Base-by-base conservation (phyloP, 2,113 vertebrate genomes). In the Chloropsis cyanopogon region DNA sequence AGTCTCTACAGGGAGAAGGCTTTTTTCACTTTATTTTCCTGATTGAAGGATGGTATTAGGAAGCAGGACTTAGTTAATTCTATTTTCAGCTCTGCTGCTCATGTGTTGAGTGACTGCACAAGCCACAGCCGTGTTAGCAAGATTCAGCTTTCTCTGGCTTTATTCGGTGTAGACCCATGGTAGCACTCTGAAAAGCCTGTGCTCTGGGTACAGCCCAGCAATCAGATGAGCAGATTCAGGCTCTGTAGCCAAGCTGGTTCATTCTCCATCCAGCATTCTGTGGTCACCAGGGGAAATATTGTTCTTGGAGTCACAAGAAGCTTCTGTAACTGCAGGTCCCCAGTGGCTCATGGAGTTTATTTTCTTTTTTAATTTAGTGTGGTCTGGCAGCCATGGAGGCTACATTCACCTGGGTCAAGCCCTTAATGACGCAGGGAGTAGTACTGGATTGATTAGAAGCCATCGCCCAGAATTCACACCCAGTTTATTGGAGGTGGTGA, bases 401-500 rank as follows among this genome's bases (percentile, higher is more conserved):
- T 75, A n/a, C 72, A 68, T 95, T 89, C 80, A 79, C 88, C 64
- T 63, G 15, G 39, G 61, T 93, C 84, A 83, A 63, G 47, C 29
- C 82, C 82, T 70, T 86, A 90, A 86, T 88, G 78, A 83, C n/a
- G 70, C 50, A 59, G 78, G 37, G 73, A 72, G 49, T 64, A 92
- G 77, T 59, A 59, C 46, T 66, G 82, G 44, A 50, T n/a, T 90
- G 91, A 93, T 87, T 96, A 96, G 88, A 94, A 91, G 64, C 77
- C 64, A 88, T 93, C 33, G 2, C 70, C 64, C 89, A 91, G 82
- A 93, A 96, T 95, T 97, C 94, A 86, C 91, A 83, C 91, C 70
- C 86, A 59, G 75, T 96, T 97, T 97, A 96, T 95, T 96, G 96
- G 89, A 69, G 88, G 82, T 73, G 50, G 71, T 96, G 90, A 96